A percentile compares a stretch with the other conserved stretches of the same genome.
Evolutionary conservation across 2,113 vertebrate genomes (phyloP).

Genomic region (Elanoides forficatus): DNA sequence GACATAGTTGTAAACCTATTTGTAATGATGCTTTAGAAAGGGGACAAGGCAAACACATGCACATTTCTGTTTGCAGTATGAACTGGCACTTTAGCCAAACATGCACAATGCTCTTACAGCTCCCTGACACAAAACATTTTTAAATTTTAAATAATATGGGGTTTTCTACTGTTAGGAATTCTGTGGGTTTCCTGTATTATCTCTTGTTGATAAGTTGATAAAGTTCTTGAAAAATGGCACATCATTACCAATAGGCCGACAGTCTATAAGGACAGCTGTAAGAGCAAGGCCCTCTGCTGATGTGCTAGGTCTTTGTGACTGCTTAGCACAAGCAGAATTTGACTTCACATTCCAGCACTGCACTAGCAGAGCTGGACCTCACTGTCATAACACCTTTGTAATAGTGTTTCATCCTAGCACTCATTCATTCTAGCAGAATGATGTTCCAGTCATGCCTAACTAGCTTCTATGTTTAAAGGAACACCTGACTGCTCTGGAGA

Average conservation of each 20-base stretch:
- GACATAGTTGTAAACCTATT: neutral
- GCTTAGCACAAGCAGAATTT: neutral
- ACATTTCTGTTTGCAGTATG: neutral
- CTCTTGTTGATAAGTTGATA: neutral
- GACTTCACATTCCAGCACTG: neutral
- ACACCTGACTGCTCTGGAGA: slow-evolving; percentile 56
- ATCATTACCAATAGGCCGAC: neutral
- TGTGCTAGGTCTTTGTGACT: neutral
- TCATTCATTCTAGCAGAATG: neutral
- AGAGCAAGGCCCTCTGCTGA: neutral
- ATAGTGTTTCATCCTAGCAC: neutral
- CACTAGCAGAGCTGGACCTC: neutral
- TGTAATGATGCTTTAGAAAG: neutral
- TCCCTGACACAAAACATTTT: neutral
- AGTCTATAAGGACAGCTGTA: neutral
- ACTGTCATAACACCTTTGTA: neutral
- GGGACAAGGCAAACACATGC: neutral
- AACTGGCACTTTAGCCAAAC: neutral
- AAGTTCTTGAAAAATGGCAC: neutral
- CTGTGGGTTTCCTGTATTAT: neutral
- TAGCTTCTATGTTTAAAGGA: slow-evolving; percentile 67
- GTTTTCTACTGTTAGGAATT: neutral
- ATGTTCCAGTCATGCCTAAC: neutral
- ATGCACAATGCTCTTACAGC: neutral
- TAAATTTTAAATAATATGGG: neutral